These are phyloP conservation scores for Dicyrtoma fusca DNA, from an alignment of 2,888 invertebrate genomes.

Conservation along the genomic window DNA sequence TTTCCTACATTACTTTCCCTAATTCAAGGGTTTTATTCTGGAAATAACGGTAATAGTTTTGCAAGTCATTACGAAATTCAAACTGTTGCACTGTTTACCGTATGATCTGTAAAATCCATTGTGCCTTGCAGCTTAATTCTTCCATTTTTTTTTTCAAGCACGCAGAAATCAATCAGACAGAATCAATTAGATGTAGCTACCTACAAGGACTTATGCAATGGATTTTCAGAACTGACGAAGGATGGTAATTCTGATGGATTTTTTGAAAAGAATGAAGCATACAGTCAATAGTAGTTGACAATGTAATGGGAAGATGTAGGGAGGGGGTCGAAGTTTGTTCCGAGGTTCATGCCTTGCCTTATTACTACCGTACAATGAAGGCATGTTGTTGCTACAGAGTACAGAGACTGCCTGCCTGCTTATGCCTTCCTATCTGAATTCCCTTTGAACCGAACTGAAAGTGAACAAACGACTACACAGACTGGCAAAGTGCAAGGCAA, in stretches of 20 bases:
- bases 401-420: not conserved
- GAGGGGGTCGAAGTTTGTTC: constrained; percentile 21
- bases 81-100: too few relatives aligned
- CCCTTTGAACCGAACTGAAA: constrained; percentile 2
- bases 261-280: not conserved
- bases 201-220: too few relatives aligned
- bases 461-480: not conserved
- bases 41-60: too few relatives aligned
- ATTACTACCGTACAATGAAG: too few relatives aligned
- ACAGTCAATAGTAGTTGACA: too few relatives aligned
- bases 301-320: constrained; percentile 13
- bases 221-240: too few relatives aligned
- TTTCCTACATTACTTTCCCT: constrained; percentile 15
- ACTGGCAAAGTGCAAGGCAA: constrained; percentile 28
- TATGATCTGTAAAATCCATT: too few relatives aligned
- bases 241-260: too few relatives aligned
- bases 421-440: not conserved
- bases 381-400: not conserved
- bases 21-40: too few relatives aligned
- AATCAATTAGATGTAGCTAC: not conserved
- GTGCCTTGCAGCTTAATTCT: too few relatives aligned
- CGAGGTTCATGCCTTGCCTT: too few relatives aligned
- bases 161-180: not conserved
- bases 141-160: not conserved
- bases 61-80: too few relatives aligned